These are phyloP conservation scores for Pseudomyrmex pallidus DNA, from an alignment of 1,140 invertebrate species.

Conservation along the genomic window DNA sequence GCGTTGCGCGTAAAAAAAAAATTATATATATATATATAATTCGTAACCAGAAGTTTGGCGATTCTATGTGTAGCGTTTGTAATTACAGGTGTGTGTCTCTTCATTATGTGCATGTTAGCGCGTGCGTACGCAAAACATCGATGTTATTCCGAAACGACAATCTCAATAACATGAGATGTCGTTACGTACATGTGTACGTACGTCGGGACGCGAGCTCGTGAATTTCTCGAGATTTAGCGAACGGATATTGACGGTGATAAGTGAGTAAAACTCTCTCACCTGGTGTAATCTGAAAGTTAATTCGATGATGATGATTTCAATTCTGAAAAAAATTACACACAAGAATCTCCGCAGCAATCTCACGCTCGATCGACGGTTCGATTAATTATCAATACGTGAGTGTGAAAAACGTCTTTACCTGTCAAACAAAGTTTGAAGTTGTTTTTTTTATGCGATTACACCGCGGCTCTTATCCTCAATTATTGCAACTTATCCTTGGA, in stretches of 20 bases:
- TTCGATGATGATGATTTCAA: not conserved
- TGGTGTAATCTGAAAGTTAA: slow-evolving; percentile 13
- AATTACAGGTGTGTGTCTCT: slow-evolving; percentile 68
- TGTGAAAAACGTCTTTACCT: too few species aligned
- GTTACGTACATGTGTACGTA: not conserved
- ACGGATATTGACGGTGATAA: slow-evolving; percentile 3
- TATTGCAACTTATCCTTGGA: slow-evolving; percentile 1
- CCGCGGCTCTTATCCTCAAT: not conserved
- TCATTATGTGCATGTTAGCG: slow-evolving; percentile 66
- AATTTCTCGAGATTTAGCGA: not conserved
- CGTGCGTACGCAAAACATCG: slow-evolving; percentile 40
- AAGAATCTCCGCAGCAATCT: not conserved
- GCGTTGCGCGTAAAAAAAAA: not conserved
- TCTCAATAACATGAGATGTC: slow-evolving; percentile 22
- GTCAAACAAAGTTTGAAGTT: too few species aligned
- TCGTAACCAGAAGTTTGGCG: slow-evolving; percentile 25
- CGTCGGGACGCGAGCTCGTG: slow-evolving; percentile 13
- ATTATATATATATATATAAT: too few species aligned
- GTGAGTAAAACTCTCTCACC: not conserved
- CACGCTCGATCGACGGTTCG: not conserved
- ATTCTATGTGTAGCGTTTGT: slow-evolving; percentile 70
- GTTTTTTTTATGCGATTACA: not conserved
- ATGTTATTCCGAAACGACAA: slow-evolving; percentile 49
- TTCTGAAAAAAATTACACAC: not conserved
- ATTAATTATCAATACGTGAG: not conserved